phyloP scores from a whole-genome alignment of 2,113 vertebrate species.

The Oryzias melastigma region DNA sequence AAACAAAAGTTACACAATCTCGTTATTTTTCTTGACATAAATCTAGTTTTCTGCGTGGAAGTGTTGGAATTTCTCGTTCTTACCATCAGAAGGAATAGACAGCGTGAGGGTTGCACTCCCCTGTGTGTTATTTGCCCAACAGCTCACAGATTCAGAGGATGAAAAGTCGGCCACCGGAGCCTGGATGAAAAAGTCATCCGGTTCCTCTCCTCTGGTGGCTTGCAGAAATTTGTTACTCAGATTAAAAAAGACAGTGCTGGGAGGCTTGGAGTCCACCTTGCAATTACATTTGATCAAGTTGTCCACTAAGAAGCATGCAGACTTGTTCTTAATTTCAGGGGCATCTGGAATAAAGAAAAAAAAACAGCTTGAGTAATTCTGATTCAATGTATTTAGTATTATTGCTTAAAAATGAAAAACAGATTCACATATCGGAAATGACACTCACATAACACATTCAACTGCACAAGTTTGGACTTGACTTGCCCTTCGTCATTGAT shows the following conservation, averaged over 20 bases:
- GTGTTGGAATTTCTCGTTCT: neutral
- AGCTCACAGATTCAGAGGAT: conserved; percentile 42
- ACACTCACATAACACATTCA: conserved; percentile 65
- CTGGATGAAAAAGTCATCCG: conserved; percentile 38
- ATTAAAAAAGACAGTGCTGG: conserved; percentile 52
- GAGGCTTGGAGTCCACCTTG: conserved; percentile 62
- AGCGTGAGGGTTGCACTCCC: conserved; percentile 45
- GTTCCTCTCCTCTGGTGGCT: conserved; percentile 24
- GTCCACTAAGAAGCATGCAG: conserved; percentile 46
- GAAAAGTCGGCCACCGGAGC: conserved; percentile 26
- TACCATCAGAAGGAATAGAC: conserved; percentile 37
- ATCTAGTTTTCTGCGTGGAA: neutral
- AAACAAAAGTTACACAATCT: conserved; percentile 14
- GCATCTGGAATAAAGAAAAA: conserved; percentile 49
- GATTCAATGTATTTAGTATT: no score
- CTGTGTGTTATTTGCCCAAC: conserved; percentile 61
- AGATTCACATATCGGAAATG: neutral
- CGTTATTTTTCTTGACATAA: neutral
- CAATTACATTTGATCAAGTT: conserved; percentile 57
- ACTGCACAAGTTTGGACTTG: conserved; percentile 33
- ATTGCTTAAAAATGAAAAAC: no score
- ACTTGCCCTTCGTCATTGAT: conserved; percentile 42
- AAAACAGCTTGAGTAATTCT: no score
- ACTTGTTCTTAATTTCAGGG: conserved; percentile 61
- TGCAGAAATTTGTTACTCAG: conserved; percentile 29